These are phyloP conservation scores for Achlya flavicornis DNA, from an alignment of 2,888 invertebrate genomes.

Conservation along the genomic window DNA sequence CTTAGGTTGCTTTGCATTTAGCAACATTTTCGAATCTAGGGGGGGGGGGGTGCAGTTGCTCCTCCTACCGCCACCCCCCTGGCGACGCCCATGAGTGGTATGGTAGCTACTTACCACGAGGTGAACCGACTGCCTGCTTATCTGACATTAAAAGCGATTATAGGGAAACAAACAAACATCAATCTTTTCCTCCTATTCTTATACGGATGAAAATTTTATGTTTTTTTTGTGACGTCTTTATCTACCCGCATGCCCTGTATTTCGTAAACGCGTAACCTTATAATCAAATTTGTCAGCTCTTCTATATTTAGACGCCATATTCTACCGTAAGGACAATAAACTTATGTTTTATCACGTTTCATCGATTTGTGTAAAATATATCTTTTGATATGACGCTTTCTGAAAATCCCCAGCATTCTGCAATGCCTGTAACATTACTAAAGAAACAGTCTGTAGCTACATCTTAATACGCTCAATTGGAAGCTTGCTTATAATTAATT, in stretches of 20 bases:
- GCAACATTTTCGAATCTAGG: no score
- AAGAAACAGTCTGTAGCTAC: background rate
- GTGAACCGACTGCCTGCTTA: no score
- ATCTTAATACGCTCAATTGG: constrained; percentile 4
- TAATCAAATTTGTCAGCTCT: background rate
- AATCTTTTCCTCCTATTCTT: background rate
- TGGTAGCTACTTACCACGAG: no score
- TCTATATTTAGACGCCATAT: background rate
- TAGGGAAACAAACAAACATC: background rate
- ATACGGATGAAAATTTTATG: background rate
- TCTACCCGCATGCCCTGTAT: background rate
- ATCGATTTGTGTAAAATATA: background rate
- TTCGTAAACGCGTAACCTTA: constrained; percentile 1
- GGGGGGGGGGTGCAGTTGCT: no score
- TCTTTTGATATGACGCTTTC: background rate
- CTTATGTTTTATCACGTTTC: background rate
- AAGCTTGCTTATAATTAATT: constrained; percentile 1
- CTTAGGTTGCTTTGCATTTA: no score
- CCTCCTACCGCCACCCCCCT: no score
- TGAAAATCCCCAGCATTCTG: background rate
- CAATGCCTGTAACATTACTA: background rate
- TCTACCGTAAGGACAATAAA: background rate
- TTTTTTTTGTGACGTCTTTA: background rate
- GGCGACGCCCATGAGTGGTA: no score
- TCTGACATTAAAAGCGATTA: no score